These are phyloP conservation scores for Trissolcus basalis DNA, from an alignment of 1,140 invertebrate genomes.

Conservation along the genomic window DNA sequence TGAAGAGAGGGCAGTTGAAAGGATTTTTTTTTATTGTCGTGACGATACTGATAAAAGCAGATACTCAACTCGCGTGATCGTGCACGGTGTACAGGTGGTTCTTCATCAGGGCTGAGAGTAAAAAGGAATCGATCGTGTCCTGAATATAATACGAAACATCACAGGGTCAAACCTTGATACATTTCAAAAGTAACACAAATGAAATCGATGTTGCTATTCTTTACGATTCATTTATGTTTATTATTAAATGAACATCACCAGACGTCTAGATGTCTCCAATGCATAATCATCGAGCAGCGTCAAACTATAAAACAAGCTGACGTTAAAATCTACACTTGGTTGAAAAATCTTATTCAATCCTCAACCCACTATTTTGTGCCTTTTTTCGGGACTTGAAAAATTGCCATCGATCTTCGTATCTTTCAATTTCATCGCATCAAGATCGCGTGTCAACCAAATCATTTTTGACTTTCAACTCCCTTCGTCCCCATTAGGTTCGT, in stretches of 20 bases:
- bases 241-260: too few relatives aligned
- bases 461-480: slow-evolving; percentile 47
- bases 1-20: slow-evolving; percentile 30
- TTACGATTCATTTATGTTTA: not conserved
- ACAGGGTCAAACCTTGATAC: slow-evolving; percentile 55
- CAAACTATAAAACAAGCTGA: slow-evolving; percentile 6
- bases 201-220: slow-evolving; percentile 43
- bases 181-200: slow-evolving; percentile 46
- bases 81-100: slow-evolving; percentile 49
- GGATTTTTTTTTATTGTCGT: slow-evolving; percentile 51
- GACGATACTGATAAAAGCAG: slow-evolving; percentile 53
- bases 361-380: not conserved
- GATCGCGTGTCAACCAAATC: slow-evolving; percentile 44
- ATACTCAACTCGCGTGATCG: slow-evolving; percentile 52
- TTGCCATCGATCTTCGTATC: slow-evolving; percentile 23
- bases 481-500: slow-evolving; percentile 24
- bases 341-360: too few relatives aligned
- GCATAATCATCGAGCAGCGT: not conserved
- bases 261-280: not conserved
- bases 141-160: slow-evolving; percentile 53
- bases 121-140: slow-evolving; percentile 55
- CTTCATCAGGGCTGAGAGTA: slow-evolving; percentile 47
- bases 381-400: slow-evolving; percentile 4
- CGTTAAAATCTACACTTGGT: too few relatives aligned
- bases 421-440: slow-evolving; percentile 24